Evolutionary conservation across 2,888 invertebrate genomes (phyloP).

Genomic region (Heliconius sara): DNA sequence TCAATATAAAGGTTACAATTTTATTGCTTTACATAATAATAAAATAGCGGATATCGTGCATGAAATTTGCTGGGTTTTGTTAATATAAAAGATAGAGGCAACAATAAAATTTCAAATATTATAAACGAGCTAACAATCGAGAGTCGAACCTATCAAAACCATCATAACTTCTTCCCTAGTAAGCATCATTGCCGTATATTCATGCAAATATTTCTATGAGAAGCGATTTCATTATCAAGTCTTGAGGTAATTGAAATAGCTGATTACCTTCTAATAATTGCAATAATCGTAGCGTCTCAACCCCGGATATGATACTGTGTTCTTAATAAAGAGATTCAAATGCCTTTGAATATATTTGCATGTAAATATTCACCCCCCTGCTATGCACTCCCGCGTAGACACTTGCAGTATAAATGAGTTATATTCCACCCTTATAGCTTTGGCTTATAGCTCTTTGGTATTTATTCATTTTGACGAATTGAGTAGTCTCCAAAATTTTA

Average conservation of each 20-base stretch:
- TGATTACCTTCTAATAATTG: conserved; percentile 5
- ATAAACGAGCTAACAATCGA: too few relatives aligned
- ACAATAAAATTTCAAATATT: too few relatives aligned
- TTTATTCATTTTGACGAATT: neutral
- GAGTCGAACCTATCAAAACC: too few relatives aligned
- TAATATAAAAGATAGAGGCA: too few relatives aligned
- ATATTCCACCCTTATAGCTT: neutral
- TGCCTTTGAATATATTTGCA: conserved; percentile 35
- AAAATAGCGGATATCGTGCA: too few relatives aligned
- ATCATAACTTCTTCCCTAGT: neutral
- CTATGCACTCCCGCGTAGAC: conserved; percentile 35
- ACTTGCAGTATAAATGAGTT: conserved; percentile 52
- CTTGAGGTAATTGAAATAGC: neutral
- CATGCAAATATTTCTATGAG: neutral
- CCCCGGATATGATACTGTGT: conserved; percentile 13
- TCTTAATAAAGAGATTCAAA: conserved; percentile 21
- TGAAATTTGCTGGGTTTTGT: too few relatives aligned
- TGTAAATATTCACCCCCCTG: conserved; percentile 18
- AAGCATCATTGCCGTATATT: neutral
- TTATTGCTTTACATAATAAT: too few relatives aligned
- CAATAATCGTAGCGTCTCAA: conserved; percentile 3
- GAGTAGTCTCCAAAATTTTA: neutral
- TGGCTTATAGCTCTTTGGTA: neutral
- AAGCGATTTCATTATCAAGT: neutral
- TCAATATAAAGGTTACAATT: too few relatives aligned